phyloP scores from a whole-genome alignment of 2,797 vertebrate species.

The Melanogrammus aeglefinus region DNA sequence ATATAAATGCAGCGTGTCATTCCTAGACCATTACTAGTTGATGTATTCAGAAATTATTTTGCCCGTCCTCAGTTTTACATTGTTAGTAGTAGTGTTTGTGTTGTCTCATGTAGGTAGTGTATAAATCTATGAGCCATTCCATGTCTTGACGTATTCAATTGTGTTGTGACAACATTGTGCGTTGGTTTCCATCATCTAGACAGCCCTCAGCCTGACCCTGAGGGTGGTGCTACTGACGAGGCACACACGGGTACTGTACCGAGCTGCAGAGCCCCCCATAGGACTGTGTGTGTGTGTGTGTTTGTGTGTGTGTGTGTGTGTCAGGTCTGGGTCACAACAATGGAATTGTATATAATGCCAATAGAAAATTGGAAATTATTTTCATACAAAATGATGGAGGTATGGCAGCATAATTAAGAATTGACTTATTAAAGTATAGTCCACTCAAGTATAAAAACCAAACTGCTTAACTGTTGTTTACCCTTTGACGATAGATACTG shows the following conservation, averaged over 20 bases:
- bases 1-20: not conserved
- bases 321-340: constrained; percentile 61
- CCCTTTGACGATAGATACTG: not conserved
- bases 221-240: constrained; percentile 77
- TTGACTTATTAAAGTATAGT: not conserved
- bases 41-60: not conserved
- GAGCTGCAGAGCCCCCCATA: constrained; percentile 44
- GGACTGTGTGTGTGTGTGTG: constrained; percentile 43
- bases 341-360: constrained; percentile 2
- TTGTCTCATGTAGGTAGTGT: not conserved
- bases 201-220: constrained; percentile 79
- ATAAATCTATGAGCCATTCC: constrained; percentile 21
- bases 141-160: constrained; percentile 40
- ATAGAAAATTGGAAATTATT: not conserved
- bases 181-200: constrained; percentile 76
- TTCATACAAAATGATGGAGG: not conserved
- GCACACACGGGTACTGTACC: constrained; percentile 86
- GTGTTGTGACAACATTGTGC: constrained; percentile 52
- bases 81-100: not conserved
- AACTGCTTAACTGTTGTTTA: not conserved
- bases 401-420: not conserved
- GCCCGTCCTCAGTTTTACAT: not conserved
- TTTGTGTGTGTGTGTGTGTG: constrained; percentile 37
- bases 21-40: not conserved
- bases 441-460: not conserved